Evolutionary conservation across 2,797 vertebrate genomes (phyloP), one percentile per base, ranked within the genome.

Genomic region (Eidolon dupreanum): DNA sequence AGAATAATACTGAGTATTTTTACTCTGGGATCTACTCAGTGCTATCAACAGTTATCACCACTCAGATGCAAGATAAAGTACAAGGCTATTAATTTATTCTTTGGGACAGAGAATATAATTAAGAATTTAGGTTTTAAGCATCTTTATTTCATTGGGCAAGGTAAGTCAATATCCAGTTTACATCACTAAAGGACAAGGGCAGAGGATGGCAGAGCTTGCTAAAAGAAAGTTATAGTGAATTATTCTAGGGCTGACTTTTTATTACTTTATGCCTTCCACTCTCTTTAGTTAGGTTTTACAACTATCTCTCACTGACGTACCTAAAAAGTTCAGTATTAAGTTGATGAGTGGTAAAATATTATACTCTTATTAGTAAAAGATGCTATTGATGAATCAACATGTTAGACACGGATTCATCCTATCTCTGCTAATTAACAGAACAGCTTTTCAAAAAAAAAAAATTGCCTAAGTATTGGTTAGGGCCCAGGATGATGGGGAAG

Each of bases 71-170:
- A 93, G 55, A 74, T 46, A 82, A 53, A 20, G 26, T 68, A 5
- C 57, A 93, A 90, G 16, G 13, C 46, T 94, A 83, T 31, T 88
- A 77, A 73, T 41, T 49, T 86, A 49, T 55, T 78, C 63, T 75
- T 92, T 46, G 38, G 24, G 31, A 74, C 55, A 75, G 5, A 82
- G 28, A 24, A 70, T 41, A 74, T 70, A 87, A 85, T 49, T 66
- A 94, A 65, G 22, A 95, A 90, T 79, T 68, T 78, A 36, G 43
- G 22, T 75, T 93, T 88, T 84, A 79, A 51, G 33, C 75, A 87
- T 65, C 46, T 85, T 85, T 73, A 81, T 96, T 91, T 97, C 57
- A 93, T 26, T 38, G 16, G 31, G 22, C 51, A 95, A 95, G 8
- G 19, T 41, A 92, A 70, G 51, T 82, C 68, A 95, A 92, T 28